phyloP scores from a whole-genome alignment of 2,888 invertebrate genomes.

The Galerucella pusilla region DNA sequence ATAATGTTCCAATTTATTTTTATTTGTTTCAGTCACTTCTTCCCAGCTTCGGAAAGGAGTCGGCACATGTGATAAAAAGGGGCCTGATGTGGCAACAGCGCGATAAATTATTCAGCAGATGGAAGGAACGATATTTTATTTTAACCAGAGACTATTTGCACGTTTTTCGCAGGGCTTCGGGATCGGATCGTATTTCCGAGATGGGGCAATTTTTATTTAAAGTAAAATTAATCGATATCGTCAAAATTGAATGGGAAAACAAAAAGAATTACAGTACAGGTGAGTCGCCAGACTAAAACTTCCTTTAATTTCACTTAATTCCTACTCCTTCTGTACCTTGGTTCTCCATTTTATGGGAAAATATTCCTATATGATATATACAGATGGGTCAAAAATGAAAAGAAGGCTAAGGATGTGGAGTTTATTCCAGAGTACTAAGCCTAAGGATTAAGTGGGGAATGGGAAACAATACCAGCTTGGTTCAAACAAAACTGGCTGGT shows the following conservation, averaged over 20 bases:
- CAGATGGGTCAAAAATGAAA: too few species aligned
- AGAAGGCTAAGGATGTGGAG: too few species aligned
- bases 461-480: too few species aligned
- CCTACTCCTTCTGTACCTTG: too few species aligned
- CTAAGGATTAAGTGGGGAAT: too few species aligned
- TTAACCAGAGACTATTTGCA: constrained; percentile 74
- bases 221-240: constrained; percentile 68
- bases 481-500: too few species aligned
- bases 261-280: constrained; percentile 70
- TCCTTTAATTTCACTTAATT: neutral
- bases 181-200: constrained; percentile 70
- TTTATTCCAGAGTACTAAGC: too few species aligned
- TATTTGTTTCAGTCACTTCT: constrained; percentile 60
- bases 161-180: constrained; percentile 73
- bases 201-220: constrained; percentile 78
- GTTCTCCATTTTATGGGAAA: too few species aligned
- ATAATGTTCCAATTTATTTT: neutral
- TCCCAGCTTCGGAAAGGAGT: constrained; percentile 61
- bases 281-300: constrained; percentile 15
- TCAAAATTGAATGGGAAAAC: constrained; percentile 75
- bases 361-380: too few species aligned
- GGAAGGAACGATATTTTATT: constrained; percentile 76
- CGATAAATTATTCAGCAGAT: constrained; percentile 73
- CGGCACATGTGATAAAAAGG: constrained; percentile 72
- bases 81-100: constrained; percentile 74